Evolutionary conservation across 2,888 invertebrate species (phyloP), one percentile per base, ranked within the genome.

Genomic region (Lasioglossum oenotherae): DNA sequence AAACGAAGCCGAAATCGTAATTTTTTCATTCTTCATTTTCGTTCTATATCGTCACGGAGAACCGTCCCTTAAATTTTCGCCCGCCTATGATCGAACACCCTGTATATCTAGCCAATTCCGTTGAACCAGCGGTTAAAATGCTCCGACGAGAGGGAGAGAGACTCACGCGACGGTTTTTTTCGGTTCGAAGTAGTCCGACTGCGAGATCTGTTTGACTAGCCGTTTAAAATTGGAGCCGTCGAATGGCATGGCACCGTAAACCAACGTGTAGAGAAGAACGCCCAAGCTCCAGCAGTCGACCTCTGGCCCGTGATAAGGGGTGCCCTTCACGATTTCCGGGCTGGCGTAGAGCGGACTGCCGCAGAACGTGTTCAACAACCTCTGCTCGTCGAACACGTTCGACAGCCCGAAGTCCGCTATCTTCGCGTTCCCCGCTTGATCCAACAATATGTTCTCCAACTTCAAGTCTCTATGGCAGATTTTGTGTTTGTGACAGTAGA

Each of bases 191-290:
- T 99, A 99, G 95, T 99, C 99, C 8, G 99, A 99, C 94, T 98
- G 98, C 92, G 99, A 99, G 94, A 99, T 99, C 96, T 99, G 99
- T 94, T 98, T 98, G 88, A 99, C 99, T 93, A 99, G 97, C 93
- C 98, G 97, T 95, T 99, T 99, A 96, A 99, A 99, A 96, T 99
- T 99, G 88, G 99, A 98, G 86, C 99, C 99, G 96, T 99, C 99
- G 95, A 99, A 99, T 79, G 98, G 99, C 99, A 99, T 99, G 89
- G 99, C 99, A 92, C 99, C 99, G 95, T 99, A 99, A 90, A 99
- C 99, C 93, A 99, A 96, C 74, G 99, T 99, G 95, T 99, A 99
- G 16, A 99, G 96, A 74, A 99, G 96, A 75, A 99, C 99, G 80
- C 99, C 99, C 87, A 99, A 96, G 41, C 99, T 99, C 99, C 98